Evolutionary conservation across 2,888 invertebrate genomes (phyloP).

Genomic region (Ochlodes sylvanus): DNA sequence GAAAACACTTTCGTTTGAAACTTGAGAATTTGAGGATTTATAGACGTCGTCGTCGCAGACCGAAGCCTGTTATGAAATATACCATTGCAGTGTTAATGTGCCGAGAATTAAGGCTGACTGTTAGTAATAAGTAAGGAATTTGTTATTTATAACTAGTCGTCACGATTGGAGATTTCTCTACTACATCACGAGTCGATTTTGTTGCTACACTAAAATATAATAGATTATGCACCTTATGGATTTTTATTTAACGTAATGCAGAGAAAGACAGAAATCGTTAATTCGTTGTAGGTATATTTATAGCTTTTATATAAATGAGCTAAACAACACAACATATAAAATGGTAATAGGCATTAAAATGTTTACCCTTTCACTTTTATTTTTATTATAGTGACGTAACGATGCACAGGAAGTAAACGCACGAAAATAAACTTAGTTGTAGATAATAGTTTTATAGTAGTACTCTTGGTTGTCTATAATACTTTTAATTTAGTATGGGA

Average conservation of each 20-base stretch:
- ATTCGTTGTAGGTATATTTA: too few species aligned
- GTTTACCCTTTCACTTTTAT: background rate
- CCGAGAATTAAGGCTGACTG: background rate
- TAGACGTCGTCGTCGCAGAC: background rate
- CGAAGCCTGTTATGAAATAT: background rate
- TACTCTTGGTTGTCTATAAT: too few species aligned
- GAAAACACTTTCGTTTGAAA: constrained; percentile 30
- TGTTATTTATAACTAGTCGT: background rate
- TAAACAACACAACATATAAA: too few species aligned
- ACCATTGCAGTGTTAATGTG: background rate
- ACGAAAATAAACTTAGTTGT: too few species aligned
- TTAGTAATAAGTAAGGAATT: background rate
- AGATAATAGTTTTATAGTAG: too few species aligned
- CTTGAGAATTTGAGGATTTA: constrained; percentile 17
- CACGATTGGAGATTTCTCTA: background rate
- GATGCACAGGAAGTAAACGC: background rate
- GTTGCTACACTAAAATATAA: background rate
- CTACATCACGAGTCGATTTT: background rate
- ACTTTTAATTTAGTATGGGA: too few species aligned
- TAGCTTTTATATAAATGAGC: too few species aligned
- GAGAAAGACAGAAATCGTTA: too few species aligned
- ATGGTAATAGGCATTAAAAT: background rate
- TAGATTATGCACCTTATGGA: too few species aligned
- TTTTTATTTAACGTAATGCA: too few species aligned
- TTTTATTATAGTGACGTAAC: background rate